Evolutionary conservation across 2,888 invertebrate genomes (phyloP), one percentile per base, ranked within the genome.

Genomic region (Dolichopus griseipennis): DNA sequence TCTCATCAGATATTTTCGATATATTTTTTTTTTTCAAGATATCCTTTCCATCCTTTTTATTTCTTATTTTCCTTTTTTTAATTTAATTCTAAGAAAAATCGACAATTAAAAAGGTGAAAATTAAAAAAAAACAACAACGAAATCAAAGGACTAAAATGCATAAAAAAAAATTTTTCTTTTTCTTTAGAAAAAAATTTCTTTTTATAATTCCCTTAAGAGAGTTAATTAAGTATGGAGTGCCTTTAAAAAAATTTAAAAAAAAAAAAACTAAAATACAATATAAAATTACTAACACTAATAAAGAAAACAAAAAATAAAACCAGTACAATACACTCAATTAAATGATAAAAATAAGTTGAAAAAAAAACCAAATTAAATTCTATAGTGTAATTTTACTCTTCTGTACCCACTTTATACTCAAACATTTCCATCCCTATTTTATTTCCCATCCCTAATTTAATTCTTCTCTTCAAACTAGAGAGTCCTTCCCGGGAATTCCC

Each of bases 191-290:
- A n/a, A 18, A 52, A 18, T 52, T 18, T 43, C 2, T 52, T 18
- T 52, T 52, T n/a, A 52, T n/a, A n/a, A n/a, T 41, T 41, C 18
- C n/a, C 52, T 52, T 52, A 41, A 52, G 52, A 52, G 52, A 52
- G 52, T 52, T 52, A 52, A 52, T 52, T 52, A 37, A 52, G 52
- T 52, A n/a, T 52, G 52, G 52, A 52, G n/a, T 52, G 52, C 15
- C n/a, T 52, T 52, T 52, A 52, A 52, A 52, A 52, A 52, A 41
- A 41, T 6, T 6, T 6, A 2, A 27, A 27, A 27, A 27, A 4
- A 27, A 27, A 27, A 27, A 27, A 27, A 27, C 2, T 27, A 2
- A 5, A 27, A 27, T 4, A 27, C 2, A 27, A 27, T 27, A 27
- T 15, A 52, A 9, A 12, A 52, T 2, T 52, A 52, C n/a, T 18